These are phyloP conservation scores for Liodrosophila aerea DNA, from an alignment of 2,888 invertebrate species.

Conservation along the genomic window DNA sequence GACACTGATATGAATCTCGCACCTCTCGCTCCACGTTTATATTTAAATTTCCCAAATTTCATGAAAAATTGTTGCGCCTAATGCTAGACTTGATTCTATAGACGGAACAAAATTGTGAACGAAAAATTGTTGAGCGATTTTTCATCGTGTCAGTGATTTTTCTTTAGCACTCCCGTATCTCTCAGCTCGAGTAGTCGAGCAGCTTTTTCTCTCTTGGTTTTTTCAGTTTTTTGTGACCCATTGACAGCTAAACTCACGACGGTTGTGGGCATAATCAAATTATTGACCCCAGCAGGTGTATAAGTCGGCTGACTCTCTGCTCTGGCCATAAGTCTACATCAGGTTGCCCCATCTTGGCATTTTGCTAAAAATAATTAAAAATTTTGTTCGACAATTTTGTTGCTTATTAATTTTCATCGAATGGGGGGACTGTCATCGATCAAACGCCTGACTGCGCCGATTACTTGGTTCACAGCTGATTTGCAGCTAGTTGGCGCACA, in stretches of 20 bases:
- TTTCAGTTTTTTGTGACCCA: conserved; percentile 63
- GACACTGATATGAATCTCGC: conserved; percentile 59
- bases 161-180: conserved; percentile 41
- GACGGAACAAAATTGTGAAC: conserved; percentile 55
- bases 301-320: conserved; percentile 2
- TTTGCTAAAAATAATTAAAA: conserved; percentile 29
- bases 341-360: conserved; percentile 10
- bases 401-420: conserved; percentile 27
- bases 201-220: conserved; percentile 1
- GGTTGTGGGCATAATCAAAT: conserved; percentile 32
- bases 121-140: conserved; percentile 77
- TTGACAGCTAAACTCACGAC: conserved; percentile 76
- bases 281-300: conserved; percentile 48
- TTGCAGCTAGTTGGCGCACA: conserved; percentile 14
- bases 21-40: conserved; percentile 71
- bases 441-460: conserved; percentile 38
- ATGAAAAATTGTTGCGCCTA: conserved; percentile 58
- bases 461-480: conserved; percentile 39
- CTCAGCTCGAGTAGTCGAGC: background rate
- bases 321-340: conserved; percentile 5
- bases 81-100: conserved; percentile 20
- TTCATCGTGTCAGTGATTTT: conserved; percentile 74
- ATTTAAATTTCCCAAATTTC: conserved; percentile 67
- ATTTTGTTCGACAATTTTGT: conserved; percentile 11
- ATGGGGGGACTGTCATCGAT: conserved; percentile 34